These are phyloP conservation scores for Adelognathus sp. DNA, from an alignment of 2,888 invertebrate species.

Conservation along the genomic window DNA sequence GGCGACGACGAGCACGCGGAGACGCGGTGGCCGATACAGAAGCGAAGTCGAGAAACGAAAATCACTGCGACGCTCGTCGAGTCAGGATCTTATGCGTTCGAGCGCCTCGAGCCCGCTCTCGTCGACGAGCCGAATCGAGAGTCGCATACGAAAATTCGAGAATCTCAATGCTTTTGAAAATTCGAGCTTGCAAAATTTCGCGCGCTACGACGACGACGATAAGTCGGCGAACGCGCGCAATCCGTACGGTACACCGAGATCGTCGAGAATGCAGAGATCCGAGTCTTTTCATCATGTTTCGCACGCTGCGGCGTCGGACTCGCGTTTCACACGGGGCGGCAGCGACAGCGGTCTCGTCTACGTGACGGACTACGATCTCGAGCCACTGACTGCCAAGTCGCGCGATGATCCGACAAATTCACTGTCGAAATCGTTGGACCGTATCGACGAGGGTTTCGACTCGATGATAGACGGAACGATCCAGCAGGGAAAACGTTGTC, in stretches of 20 bases:
- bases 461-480: slow-evolving; percentile 84
- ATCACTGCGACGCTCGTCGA: slow-evolving; percentile 73
- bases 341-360: slow-evolving; percentile 80
- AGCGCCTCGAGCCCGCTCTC: slow-evolving; percentile 69
- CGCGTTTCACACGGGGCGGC: slow-evolving; percentile 73
- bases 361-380: slow-evolving; percentile 75
- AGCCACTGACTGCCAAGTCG: slow-evolving; percentile 66
- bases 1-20: slow-evolving; percentile 57
- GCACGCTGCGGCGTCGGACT: slow-evolving; percentile 60
- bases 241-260: slow-evolving; percentile 32
- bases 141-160: slow-evolving; percentile 77
- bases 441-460: slow-evolving; percentile 88
- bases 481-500: slow-evolving; percentile 15
- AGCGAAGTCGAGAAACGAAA: slow-evolving; percentile 75
- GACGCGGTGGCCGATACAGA: slow-evolving; percentile 65
- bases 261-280: slow-evolving; percentile 73
- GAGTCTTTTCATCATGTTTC: slow-evolving; percentile 79
- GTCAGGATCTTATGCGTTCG: slow-evolving; percentile 75
- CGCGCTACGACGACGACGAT: slow-evolving; percentile 41
- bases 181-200: slow-evolving; percentile 68
- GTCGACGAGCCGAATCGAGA: slow-evolving; percentile 71
- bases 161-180: slow-evolving; percentile 77
- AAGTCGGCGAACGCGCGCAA: slow-evolving; percentile 54
- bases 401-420: slow-evolving; percentile 63
- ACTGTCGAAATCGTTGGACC: slow-evolving; percentile 88